Base-by-base conservation (phyloP, 2,888 invertebrate species). In the Cataglyphis altisquamis region DNA sequence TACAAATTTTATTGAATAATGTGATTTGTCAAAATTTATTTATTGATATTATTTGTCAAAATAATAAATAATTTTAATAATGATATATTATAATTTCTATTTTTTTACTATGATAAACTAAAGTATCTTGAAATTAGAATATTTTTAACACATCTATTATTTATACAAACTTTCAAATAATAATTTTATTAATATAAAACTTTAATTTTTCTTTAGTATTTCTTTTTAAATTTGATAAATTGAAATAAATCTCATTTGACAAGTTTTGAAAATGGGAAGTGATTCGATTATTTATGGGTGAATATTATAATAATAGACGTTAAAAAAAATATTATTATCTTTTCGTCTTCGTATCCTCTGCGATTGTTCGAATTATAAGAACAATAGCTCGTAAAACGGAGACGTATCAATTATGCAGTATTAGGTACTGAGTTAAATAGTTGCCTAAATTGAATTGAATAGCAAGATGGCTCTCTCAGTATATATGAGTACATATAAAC, bases 351-450 rank as follows among this genome's bases (percentile, higher is more conserved):
- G 39, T 48, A 48, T 18, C 52, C 29, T 67, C 10, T 39, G 4
- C 29, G 39, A 52, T 77, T 55, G n/a, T 77, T 77, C 29, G 39
- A 68, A 57, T 57, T 55, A 68, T 29, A 55, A 57, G 77, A 77
- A 77, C 68, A 57, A 77, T 77, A 55, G 77, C 55, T 77, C 68
- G 41, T 77, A 77, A 77, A 77, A 15, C 29, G 36, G n/a, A 55
- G 41, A 55, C 10, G n/a, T 57, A 62, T 10, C 55, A 57, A 68
- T 68, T 68, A 55, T 29, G 15, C 55, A 48, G n/a, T 77, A 67
- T 67, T 55, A 68, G 32, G 68, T 55, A 68, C 10, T 67, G 77
- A 57, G 41, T 77, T 55, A 68, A 77, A 68, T 68, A 77, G 29
- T 29, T 29, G n/a, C 39, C 21, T 48, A 21, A 57, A 77, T 77